phyloP scores from a whole-genome alignment of 2,797 vertebrate genomes.

The Danio jaintianensis region DNA sequence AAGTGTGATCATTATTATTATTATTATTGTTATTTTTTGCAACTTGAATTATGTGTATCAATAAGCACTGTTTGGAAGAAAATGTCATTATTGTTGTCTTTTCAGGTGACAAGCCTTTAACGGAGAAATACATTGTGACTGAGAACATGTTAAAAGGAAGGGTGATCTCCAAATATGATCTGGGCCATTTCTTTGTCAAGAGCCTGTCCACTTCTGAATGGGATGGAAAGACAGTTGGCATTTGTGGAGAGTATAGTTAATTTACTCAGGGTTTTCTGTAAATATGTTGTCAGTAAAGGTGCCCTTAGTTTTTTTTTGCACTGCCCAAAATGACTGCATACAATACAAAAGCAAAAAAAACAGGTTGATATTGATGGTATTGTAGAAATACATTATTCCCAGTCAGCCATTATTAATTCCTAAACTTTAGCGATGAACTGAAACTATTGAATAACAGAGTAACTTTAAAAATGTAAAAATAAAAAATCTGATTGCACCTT shows the following conservation, averaged over 20 bases:
- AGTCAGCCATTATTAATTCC: not conserved
- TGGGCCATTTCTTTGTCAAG: constrained; percentile 89
- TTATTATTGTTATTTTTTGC: not conserved
- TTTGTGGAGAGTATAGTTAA: constrained; percentile 83
- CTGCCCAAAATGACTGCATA: not conserved
- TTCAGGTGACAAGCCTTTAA: constrained; percentile 85
- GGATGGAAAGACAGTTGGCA: constrained; percentile 81
- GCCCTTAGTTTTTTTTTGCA: not conserved
- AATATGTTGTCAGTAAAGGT: not conserved
- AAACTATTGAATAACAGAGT: not conserved
- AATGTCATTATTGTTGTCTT: constrained; percentile 26
- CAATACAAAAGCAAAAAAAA: not conserved
- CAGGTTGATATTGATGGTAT: not conserved
- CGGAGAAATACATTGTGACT: constrained; percentile 76
- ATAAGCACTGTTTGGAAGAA: not conserved
- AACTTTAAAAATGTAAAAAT: not conserved
- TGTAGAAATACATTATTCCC: not conserved
- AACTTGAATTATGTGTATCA: not conserved
- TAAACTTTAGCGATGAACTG: not conserved
- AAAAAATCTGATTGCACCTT: not conserved
- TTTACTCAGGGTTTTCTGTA: not conserved
- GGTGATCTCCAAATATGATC: constrained; percentile 89
- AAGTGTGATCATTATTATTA: too few relatives aligned
- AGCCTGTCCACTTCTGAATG: constrained; percentile 86
- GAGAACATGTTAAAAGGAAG: constrained; percentile 78